These are phyloP conservation scores for Arctia plantaginis DNA, from an alignment of 2,888 invertebrate genomes.

Conservation along the genomic window DNA sequence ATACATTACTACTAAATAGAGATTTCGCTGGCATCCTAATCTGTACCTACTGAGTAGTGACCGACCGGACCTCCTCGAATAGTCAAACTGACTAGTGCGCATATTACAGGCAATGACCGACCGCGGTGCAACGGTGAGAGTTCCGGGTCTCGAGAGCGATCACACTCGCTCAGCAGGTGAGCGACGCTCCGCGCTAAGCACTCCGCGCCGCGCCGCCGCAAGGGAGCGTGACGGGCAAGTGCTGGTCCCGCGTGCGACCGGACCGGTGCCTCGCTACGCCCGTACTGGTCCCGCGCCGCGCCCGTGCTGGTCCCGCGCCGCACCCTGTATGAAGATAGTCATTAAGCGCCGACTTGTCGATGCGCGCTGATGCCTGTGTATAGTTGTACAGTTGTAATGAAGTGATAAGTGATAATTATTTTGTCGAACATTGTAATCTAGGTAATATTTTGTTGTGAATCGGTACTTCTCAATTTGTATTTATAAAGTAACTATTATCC, in stretches of 20 bases:
- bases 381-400: constrained; percentile 77
- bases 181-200: constrained; percentile 64
- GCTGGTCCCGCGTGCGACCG: constrained; percentile 34
- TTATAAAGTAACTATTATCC: constrained; percentile 82
- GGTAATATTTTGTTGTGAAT: constrained; percentile 85
- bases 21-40: constrained; percentile 31
- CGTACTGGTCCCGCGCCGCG: constrained; percentile 22
- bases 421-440: constrained; percentile 82
- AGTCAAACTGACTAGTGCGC: constrained; percentile 5
- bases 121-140: constrained; percentile 74
- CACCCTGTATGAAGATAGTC: constrained; percentile 38
- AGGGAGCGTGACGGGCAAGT: constrained; percentile 24
- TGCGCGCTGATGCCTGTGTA: constrained; percentile 47
- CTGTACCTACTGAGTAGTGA: constrained; percentile 18
- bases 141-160: constrained; percentile 76
- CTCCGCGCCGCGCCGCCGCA: constrained; percentile 18
- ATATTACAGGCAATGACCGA: constrained; percentile 80
- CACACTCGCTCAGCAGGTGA: constrained; percentile 91
- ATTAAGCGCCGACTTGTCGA: constrained; percentile 36
- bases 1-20: constrained; percentile 21
- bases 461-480: constrained; percentile 86
- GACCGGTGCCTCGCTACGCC: constrained; percentile 30
- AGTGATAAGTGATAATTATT: constrained; percentile 84
- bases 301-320: constrained; percentile 25
- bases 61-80: background rate